Base-by-base conservation (phyloP, 2,888 invertebrate genomes). In the Harpagoxenus sublaevis region DNA sequence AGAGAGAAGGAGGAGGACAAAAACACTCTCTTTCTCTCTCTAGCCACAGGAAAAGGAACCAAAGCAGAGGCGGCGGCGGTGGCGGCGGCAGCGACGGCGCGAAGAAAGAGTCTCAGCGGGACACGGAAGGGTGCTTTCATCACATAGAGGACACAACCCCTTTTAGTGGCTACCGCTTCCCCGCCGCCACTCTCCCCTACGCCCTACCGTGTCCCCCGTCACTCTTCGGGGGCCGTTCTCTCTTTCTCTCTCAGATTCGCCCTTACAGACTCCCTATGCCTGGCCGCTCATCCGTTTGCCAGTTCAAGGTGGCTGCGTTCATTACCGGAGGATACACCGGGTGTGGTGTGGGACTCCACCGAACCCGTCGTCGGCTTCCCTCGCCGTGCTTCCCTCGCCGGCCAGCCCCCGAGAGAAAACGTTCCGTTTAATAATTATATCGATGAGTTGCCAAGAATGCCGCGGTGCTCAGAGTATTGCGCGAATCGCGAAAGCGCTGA, bases 221-320 rank as follows among this genome's bases (percentile, higher is more conserved):
- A 12, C 68, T 45, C 78, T 55, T 66, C 63, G 35, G 65, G 28
- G 35, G 5, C 75, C 77, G 35, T 75, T 79, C 75, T 87, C 84
- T 85, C 87, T 84, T 65, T 81, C 83, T 71, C 66, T 78, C 84
- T 84, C 86, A 55, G 82, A 73, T 85, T 86, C 79, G 82, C 89
- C 86, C 86, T 84, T 86, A 83, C 88, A 87, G 87, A 83, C 90
- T 87, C 89, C 86, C 92, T 90, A 89, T 87, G 92, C 88, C 86
- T 91, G 90, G 88, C 89, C 91, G 94, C 92, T 93, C 94, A 94
- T 92, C 94, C 93, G 93, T 93, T 94, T 93, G 93, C 93, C 94
- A 92, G 93, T 94, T 94, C 94, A 94, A 94, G 94, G 94, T 94
- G 94, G 94, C 92, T 93, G 93, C 93, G 92, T 93, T 94, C 94